Evolutionary conservation across 2,888 invertebrate species (phyloP).

Genomic region (Heliconius cydno): DNA sequence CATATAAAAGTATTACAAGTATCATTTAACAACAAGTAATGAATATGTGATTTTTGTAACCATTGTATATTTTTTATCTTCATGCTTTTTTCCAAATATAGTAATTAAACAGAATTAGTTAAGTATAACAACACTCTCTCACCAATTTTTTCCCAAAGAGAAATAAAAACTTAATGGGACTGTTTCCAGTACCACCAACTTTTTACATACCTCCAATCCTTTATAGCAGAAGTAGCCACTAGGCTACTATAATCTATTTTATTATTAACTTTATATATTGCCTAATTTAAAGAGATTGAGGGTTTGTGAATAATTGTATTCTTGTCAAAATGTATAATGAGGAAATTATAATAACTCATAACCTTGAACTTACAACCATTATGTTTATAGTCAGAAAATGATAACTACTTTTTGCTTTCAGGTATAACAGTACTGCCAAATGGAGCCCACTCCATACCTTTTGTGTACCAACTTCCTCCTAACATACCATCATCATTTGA

Average conservation of each 20-base stretch:
- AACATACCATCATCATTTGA: constrained; percentile 62
- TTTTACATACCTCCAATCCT: too few relatives aligned
- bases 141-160: too few relatives aligned
- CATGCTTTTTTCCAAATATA: too few relatives aligned
- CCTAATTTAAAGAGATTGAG: too few relatives aligned
- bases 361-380: neutral
- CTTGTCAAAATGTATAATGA: neutral
- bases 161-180: too few relatives aligned
- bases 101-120: too few relatives aligned
- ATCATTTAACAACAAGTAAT: neutral
- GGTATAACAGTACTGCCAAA: constrained; percentile 54
- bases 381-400: neutral
- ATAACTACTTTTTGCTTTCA: constrained; percentile 44
- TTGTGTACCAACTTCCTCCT: constrained; percentile 63
- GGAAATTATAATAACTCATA: neutral
- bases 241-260: too few relatives aligned
- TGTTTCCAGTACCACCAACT: too few relatives aligned
- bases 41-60: neutral
- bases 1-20: neutral
- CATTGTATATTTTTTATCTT: neutral
- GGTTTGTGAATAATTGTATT: neutral
- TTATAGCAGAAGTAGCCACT: too few relatives aligned
- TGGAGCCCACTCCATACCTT: constrained; percentile 59
- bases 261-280: too few relatives aligned
- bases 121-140: too few relatives aligned